Conservation (phyloP, 2,113 vertebrate genomes). For the Bos javanicus region DNA sequence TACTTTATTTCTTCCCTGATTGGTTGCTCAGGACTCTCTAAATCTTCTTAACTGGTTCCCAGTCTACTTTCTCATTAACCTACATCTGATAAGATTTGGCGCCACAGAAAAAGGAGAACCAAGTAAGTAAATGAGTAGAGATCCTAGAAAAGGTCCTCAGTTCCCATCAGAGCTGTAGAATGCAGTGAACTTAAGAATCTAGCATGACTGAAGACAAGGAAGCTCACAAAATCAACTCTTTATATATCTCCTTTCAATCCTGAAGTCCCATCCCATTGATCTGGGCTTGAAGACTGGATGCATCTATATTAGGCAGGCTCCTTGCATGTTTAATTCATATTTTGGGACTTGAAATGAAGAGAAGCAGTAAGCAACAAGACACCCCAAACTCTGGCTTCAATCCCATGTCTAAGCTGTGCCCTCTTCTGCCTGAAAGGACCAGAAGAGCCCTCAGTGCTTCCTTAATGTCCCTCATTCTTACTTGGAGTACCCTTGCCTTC, state of each 20-base stretch:
- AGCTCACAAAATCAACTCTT: not conserved
- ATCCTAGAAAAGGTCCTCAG: not conserved
- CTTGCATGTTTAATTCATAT: slow-evolving; percentile 42
- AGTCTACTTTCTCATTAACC: slow-evolving; percentile 33
- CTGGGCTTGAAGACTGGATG: not conserved
- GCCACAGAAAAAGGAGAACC: not conserved
- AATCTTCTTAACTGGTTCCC: not conserved
- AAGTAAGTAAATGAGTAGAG: not conserved
- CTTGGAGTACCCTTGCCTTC: not conserved
- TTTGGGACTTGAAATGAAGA: slow-evolving; percentile 8
- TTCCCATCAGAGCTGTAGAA: not conserved
- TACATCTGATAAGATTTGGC: slow-evolving; percentile 8
- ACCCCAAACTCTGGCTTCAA: not conserved
- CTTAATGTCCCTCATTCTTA: fast-evolving
- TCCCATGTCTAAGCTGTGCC: slow-evolving; percentile 2
- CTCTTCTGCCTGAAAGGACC: slow-evolving; percentile 10
- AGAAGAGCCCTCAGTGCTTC: not conserved
- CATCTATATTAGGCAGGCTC: slow-evolving; percentile 9
- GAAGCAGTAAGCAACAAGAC: not conserved
- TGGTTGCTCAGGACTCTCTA: not conserved
- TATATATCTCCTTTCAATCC: not conserved
- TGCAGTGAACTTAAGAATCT: not conserved
- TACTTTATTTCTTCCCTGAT: not conserved
- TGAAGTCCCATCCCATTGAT: not conserved
- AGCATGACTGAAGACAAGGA: not conserved